Percentiles rank a stretch among this genome's conserved stretches.
Evolutionary conservation across 2,888 invertebrate genomes (phyloP).

Genomic region (Apoderus coryli): DNA sequence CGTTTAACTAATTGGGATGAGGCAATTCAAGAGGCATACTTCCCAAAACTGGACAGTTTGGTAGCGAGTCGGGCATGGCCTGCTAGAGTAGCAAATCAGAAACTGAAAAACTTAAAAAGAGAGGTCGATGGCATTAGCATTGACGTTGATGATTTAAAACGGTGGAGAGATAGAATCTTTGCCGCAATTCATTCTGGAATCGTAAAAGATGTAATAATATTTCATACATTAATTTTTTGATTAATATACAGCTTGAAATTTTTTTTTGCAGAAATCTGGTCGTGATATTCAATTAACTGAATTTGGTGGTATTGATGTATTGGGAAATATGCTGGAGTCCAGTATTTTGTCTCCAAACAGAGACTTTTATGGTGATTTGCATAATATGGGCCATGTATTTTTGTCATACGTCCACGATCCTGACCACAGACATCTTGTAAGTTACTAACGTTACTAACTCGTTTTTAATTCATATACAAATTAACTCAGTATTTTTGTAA

Average conservation of each 20-base stretch:
- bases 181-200: conserved; percentile 53
- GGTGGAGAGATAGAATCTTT: conserved; percentile 61
- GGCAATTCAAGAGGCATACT: conserved; percentile 65
- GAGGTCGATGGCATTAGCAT: conserved; percentile 49
- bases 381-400: conserved; percentile 70
- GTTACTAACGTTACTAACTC: conserved; percentile 16
- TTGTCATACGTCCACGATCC: conserved; percentile 70
- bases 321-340: conserved; percentile 70
- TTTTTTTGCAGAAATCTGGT: conserved; percentile 41
- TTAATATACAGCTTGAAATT: too few relatives aligned
- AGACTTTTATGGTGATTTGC: conserved; percentile 60
- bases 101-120: conserved; percentile 46
- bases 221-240: too few relatives aligned
- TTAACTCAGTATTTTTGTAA: background rate
- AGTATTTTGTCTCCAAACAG: conserved; percentile 53
- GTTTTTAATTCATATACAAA: conserved; percentile 1
- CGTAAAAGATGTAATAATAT: conserved; percentile 42
- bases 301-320: conserved; percentile 54
- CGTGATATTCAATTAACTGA: conserved; percentile 44
- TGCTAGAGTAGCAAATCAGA: conserved; percentile 44
- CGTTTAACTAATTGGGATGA: conserved; percentile 50
- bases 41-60: conserved; percentile 68
- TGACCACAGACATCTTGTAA: conserved; percentile 56
- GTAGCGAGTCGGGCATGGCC: conserved; percentile 66
- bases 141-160: conserved; percentile 55